phyloP scores from a whole-genome alignment of 2,113 vertebrate genomes.

The Martes martes region DNA sequence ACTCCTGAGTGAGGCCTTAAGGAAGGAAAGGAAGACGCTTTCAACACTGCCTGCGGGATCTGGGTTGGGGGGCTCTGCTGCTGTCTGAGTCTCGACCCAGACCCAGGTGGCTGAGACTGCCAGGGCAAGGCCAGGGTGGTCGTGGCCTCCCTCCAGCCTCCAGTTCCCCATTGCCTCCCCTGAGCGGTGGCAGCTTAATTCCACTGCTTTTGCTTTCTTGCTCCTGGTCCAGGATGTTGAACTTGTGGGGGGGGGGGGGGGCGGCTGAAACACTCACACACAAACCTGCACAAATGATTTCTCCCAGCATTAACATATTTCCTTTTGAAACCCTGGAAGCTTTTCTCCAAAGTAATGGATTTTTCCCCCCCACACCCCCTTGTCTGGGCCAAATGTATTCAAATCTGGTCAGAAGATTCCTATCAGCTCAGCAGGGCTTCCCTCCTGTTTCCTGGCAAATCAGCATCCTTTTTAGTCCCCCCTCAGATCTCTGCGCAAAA shows the following conservation, averaged over 20 bases:
- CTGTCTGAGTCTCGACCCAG: background rate
- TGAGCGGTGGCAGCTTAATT: background rate
- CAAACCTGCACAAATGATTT: slow-evolving; percentile 74
- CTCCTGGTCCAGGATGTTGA: slow-evolving; percentile 74
- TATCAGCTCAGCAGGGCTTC: slow-evolving; percentile 87
- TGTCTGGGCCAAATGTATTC: slow-evolving; percentile 86
- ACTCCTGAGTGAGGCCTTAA: background rate
- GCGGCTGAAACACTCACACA: slow-evolving; percentile 40
- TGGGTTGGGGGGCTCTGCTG: background rate
- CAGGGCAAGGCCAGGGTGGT: background rate
- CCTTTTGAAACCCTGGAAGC: slow-evolving; percentile 84
- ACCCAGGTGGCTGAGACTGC: no score
- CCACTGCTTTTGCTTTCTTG: slow-evolving; percentile 63
- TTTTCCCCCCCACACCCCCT: slow-evolving; percentile 67
- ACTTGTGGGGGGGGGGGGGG: slow-evolving; percentile 62
- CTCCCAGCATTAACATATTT: slow-evolving; percentile 84
- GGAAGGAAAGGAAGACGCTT: background rate
- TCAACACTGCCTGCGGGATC: background rate
- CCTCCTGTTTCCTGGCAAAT: slow-evolving; percentile 86
- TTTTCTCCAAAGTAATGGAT: slow-evolving; percentile 88
- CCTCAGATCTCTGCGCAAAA: slow-evolving; percentile 86
- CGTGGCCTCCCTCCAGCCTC: background rate
- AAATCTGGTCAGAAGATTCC: slow-evolving; percentile 87
- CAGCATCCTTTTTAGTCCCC: slow-evolving; percentile 86
- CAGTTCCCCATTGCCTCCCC: background rate